phyloP scores from a whole-genome alignment of 2,797 vertebrate species.

The Helarctos malayanus region DNA sequence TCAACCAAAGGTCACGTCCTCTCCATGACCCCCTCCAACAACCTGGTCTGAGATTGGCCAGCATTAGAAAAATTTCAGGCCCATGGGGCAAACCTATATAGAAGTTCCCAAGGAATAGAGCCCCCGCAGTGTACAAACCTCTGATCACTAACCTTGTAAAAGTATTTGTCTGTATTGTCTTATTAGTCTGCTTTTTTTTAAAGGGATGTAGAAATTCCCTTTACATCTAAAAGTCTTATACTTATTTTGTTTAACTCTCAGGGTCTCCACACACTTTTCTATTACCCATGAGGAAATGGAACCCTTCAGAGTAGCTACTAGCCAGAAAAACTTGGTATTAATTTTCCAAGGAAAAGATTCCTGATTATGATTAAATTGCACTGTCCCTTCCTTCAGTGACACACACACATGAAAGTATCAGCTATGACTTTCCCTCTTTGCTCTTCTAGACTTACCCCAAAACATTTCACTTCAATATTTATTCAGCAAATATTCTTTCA shows the following conservation, averaged over 20 bases:
- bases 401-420: background rate
- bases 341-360: slow-evolving; percentile 48
- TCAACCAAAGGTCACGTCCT: background rate
- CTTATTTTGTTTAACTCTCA: background rate
- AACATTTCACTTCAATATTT: background rate
- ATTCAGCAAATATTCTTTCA: background rate
- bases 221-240: background rate
- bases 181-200: background rate
- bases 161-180: background rate
- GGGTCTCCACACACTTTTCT: slow-evolving; percentile 14
- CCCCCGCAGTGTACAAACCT: background rate
- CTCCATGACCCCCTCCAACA: background rate
- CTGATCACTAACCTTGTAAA: background rate
- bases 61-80: background rate
- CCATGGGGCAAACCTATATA: background rate
- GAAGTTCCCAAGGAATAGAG: background rate
- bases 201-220: slow-evolving; percentile 6
- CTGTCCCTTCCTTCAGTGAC: background rate
- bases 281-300: slow-evolving; percentile 9
- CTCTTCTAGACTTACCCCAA: background rate
- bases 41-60: background rate
- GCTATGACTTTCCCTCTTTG: background rate
- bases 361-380: background rate
- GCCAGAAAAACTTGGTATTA: slow-evolving; percentile 7
- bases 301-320: background rate